A percentile compares a stretch with the other conserved stretches of the same genome.
phyloP scores from a whole-genome alignment of 2,797 vertebrate species.

The Sebastiscus tertius region DNA sequence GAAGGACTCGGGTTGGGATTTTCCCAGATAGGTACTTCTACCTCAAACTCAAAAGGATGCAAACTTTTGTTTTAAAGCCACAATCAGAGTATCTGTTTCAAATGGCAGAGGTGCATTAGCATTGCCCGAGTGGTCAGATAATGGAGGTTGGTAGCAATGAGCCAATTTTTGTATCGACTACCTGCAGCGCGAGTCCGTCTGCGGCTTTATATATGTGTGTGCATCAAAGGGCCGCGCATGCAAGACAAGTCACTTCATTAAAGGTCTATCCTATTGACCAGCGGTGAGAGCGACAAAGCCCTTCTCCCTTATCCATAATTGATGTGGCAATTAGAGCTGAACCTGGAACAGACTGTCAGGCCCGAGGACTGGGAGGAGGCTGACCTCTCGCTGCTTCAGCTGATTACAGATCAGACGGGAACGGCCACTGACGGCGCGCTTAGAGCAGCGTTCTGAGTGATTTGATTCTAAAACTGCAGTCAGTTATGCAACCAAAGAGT shows the following conservation, averaged over 20 bases:
- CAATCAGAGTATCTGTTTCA: constrained; percentile 31
- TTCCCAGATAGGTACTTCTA: constrained; percentile 14
- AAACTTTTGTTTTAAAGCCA: constrained; percentile 31
- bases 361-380: constrained; percentile 13
- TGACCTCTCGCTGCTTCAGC: constrained; percentile 42
- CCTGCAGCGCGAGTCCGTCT: constrained; percentile 6
- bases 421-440: constrained; percentile 23
- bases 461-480: constrained; percentile 60
- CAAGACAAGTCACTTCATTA: constrained; percentile 64
- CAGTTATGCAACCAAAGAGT: constrained; percentile 54
- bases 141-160: constrained; percentile 43
- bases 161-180: constrained; percentile 54
- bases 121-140: constrained; percentile 36
- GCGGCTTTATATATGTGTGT: constrained; percentile 9
- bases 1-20: constrained; percentile 11
- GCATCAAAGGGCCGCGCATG: constrained; percentile 32
- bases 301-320: constrained; percentile 61
- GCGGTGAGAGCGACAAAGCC: constrained; percentile 45
- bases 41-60: constrained; percentile 9
- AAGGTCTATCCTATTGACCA: constrained; percentile 60
- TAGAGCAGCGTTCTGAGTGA: constrained; percentile 37
- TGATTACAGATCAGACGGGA: constrained; percentile 56
- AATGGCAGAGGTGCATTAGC: constrained; percentile 31
- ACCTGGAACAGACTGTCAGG: constrained; percentile 44
- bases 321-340: constrained; percentile 68